Evolutionary conservation across 2,888 invertebrate genomes (phyloP).

Genomic region (Geotrupes spiniger): DNA sequence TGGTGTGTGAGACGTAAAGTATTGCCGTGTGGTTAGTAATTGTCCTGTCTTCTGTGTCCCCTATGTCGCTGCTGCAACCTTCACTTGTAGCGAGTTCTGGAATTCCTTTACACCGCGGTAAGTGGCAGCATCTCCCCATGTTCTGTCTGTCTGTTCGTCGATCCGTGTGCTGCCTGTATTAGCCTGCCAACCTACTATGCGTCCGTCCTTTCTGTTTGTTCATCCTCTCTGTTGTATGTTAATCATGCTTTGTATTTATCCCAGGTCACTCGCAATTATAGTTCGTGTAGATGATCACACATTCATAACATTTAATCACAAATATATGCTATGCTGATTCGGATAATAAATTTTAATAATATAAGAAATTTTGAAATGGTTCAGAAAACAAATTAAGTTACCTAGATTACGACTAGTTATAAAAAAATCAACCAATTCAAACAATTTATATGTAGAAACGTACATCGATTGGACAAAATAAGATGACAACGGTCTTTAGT

Average conservation of each 20-base stretch:
- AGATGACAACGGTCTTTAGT: too few relatives aligned
- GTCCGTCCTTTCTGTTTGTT: conserved; percentile 54
- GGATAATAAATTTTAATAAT: too few relatives aligned
- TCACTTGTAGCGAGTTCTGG: conserved; percentile 90
- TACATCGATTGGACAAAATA: too few relatives aligned
- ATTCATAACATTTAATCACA: too few relatives aligned
- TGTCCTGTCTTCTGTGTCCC: conserved; percentile 63
- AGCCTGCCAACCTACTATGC: conserved; percentile 48
- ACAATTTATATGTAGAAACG: too few relatives aligned
- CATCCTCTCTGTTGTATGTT: conserved; percentile 54
- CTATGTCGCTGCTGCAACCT: conserved; percentile 64
- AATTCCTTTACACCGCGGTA: conserved; percentile 98
- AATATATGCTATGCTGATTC: too few relatives aligned
- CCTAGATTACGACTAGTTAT: too few relatives aligned
- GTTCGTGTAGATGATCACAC: too few relatives aligned
- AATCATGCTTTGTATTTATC: conserved; percentile 44
- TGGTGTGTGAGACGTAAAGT: conserved; percentile 27
- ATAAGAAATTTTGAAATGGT: too few relatives aligned
- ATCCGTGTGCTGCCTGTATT: conserved; percentile 51
- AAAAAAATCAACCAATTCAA: too few relatives aligned
- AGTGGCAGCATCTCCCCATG: conserved; percentile 66
- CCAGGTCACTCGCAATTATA: conserved; percentile 11
- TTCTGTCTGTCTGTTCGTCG: conserved; percentile 47
- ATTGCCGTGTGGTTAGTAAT: conserved; percentile 52
- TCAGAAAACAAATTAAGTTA: too few relatives aligned